Base-by-base conservation (phyloP, 2,113 vertebrate species). In the Calidris pugnax region DNA sequence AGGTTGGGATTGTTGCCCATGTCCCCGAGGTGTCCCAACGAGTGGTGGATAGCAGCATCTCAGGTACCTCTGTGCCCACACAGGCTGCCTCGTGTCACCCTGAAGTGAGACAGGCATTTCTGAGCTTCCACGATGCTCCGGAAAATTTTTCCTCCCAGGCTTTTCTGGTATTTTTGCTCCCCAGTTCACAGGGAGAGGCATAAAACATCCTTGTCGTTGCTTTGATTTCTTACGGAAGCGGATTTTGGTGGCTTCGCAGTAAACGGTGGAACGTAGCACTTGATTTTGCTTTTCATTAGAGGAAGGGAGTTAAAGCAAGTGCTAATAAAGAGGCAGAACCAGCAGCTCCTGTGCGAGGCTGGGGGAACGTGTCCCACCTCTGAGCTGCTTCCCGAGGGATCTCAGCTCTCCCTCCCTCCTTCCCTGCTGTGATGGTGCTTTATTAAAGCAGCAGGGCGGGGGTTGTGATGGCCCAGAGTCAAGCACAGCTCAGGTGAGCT, bases 21-120 rank as follows among this genome's bases (percentile, higher is more conserved):
- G n/a, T n/a, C n/a, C n/a, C n/a, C n/a, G n/a, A n/a, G n/a, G 14
- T 2, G 2, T 15, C 51, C 51, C 45, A 48, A 2, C 0, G 1
- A 47, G 8, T 6, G 27, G 30, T 56, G 80, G n/a, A 5, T 5
- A 45, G 48, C 81, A 83, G 47, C 57, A 30, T 2, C 26, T 32
- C 12, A 28, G 85, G 76, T 11, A 7, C 62, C 72, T 67, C 71
- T 75, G 60, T 33, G 13, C 24, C 13, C 39, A 23, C 24, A 3
- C 74, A 18, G 66, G 85, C 80, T 72, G 71, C 41, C 18, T 78
- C 3, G 0, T 3, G 33, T 30, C 15, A 0, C 47, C 47, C 19
- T 3, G 26, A 43, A 45, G 71, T 0, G 0, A n/a, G 47, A 47
- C 26, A 35, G 57, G 12, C 51, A 33, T 39, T 77, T 33, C 71